A percentile compares a stretch with the other conserved stretches of the same genome.
phyloP scores from a whole-genome alignment of 2,888 invertebrate genomes.

The Dolichomitus sp. region DNA sequence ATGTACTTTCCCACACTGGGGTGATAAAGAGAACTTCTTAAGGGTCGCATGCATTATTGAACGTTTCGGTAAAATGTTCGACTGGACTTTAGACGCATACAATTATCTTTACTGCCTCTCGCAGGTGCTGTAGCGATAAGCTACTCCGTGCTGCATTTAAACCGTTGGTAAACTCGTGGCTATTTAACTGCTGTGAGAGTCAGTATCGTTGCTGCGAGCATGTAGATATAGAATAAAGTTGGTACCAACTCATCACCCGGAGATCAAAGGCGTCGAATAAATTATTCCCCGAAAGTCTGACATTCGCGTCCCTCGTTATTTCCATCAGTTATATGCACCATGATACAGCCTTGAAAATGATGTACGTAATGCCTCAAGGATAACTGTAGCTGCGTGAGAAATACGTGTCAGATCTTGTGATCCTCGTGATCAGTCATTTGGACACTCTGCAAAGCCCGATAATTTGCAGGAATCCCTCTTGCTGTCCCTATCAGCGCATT shows the following conservation, averaged over 20 bases:
- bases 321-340: neutral
- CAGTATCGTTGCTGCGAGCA: neutral
- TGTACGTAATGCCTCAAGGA: slow-evolving; percentile 42
- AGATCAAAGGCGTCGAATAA: slow-evolving; percentile 66
- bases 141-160: neutral
- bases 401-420: slow-evolving; percentile 47
- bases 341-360: slow-evolving; percentile 38
- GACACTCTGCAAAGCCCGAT: slow-evolving; percentile 48
- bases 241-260: slow-evolving; percentile 29
- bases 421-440: slow-evolving; percentile 59
- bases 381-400: slow-evolving; percentile 21
- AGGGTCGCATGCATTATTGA: slow-evolving; percentile 44
- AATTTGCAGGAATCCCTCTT: slow-evolving; percentile 56
- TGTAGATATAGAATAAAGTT: neutral
- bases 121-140: slow-evolving; percentile 3
- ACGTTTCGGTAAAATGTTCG: slow-evolving; percentile 9
- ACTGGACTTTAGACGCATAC: slow-evolving; percentile 9
- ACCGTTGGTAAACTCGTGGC: neutral
- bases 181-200: neutral
- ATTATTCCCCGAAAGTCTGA: slow-evolving; percentile 62
- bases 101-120: neutral
- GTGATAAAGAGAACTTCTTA: slow-evolving; percentile 22
- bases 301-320: slow-evolving; percentile 25
- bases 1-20: neutral
- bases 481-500: neutral